These are phyloP conservation scores for Sinella curviseta DNA, from an alignment of 1,140 invertebrate genomes.

Conservation along the genomic window DNA sequence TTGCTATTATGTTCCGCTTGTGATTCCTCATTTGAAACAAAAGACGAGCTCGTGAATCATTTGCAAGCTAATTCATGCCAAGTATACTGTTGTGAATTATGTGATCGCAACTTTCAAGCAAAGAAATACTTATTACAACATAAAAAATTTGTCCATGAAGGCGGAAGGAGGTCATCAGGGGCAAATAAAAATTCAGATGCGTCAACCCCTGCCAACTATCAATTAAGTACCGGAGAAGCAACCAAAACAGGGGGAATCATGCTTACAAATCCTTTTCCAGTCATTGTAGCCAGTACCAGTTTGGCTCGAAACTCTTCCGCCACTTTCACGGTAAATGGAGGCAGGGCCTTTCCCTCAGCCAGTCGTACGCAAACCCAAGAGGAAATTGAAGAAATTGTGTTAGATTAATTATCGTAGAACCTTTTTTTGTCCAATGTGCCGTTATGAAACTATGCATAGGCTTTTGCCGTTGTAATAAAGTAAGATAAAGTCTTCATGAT, in stretches of 20 bases:
- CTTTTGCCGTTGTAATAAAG: too few relatives aligned
- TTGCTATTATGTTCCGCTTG: not conserved
- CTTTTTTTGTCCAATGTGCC: too few relatives aligned
- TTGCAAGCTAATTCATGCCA: not conserved
- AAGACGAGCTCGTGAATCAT: not conserved
- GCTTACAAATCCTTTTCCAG: not conserved
- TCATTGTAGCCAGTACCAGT: conserved; percentile 1
- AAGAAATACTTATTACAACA: not conserved
- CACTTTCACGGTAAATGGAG: not conserved
- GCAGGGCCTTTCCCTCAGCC: not conserved
- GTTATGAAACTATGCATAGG: too few relatives aligned
- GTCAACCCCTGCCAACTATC: too few relatives aligned
- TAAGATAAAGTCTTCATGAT: too few relatives aligned
- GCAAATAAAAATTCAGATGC: too few relatives aligned
- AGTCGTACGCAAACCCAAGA: too few relatives aligned
- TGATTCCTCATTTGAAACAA: not conserved
- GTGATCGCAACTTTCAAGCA: not conserved
- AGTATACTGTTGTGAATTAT: not conserved
- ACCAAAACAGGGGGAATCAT: not conserved
- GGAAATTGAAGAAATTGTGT: not conserved
- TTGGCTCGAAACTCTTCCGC: not conserved
- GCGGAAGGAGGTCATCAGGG: too few relatives aligned
- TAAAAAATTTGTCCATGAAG: not conserved
- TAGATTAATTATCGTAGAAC: too few relatives aligned
- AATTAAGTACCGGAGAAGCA: too few relatives aligned